phyloP scores from a whole-genome alignment of 1,140 invertebrate species.

The Panulirus ornatus region DNA sequence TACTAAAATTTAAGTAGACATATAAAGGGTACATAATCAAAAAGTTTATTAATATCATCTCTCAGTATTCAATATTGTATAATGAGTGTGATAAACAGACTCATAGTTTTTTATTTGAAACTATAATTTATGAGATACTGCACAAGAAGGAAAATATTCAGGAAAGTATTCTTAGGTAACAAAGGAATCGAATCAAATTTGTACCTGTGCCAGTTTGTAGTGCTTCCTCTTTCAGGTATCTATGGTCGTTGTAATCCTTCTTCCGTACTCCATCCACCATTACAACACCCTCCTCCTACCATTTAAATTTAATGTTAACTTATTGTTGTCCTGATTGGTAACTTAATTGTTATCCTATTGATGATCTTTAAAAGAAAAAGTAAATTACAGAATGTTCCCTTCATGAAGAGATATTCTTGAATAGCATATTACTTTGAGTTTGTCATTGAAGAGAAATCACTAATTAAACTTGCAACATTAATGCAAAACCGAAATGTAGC shows the following conservation, averaged over 20 bases:
- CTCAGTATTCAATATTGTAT: no score
- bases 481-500: no score
- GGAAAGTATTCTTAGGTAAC: neutral
- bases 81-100: no score
- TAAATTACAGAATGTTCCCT: neutral
- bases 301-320: neutral
- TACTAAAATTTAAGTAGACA: no score
- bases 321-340: neutral
- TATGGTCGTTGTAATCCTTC: slow-evolving; percentile 68
- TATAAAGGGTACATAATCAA: no score
- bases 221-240: slow-evolving; percentile 51
- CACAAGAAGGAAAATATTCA: neutral
- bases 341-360: neutral
- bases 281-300: slow-evolving; percentile 59
- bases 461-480: no score
- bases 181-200: neutral
- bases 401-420: neutral
- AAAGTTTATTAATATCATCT: no score
- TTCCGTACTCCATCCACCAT: slow-evolving; percentile 56
- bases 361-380: neutral
- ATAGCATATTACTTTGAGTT: no score
- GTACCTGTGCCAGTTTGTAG: slow-evolving; percentile 53
- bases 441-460: no score
- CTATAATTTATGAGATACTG: no score
- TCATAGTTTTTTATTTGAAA: no score